Evolutionary conservation across 2,888 invertebrate species (phyloP), one percentile per base, ranked within the genome.

Genomic region (Hirtodrosophila trivittata): DNA sequence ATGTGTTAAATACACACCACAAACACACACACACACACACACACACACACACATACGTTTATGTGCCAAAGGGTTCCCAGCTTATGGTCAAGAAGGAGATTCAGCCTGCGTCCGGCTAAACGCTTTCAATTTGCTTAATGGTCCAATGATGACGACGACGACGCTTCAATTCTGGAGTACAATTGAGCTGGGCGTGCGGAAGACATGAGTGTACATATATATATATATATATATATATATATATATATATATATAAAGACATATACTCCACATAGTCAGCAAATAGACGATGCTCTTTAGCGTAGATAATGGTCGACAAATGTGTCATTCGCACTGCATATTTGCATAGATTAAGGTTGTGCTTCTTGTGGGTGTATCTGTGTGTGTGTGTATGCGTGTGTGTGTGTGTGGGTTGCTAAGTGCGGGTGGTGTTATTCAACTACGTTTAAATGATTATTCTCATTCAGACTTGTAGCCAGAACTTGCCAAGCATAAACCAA

Each of bases 91-190:
- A 83, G 80, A 69, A 80, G 74, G 66, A 54, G 64, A 38, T 55
- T 43, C 46, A 38, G 45, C 57, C 37, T 49, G 60, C 82, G 82
- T 70, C 76, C 80, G 47, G 57, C 74, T 80, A 83, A 80, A 76
- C 69, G 83, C 77, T 83, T 81, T 82, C 84, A 84, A 82, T 82
- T 84, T 82, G 81, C 63, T 77, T 75, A 82, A 82, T 82, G 84
- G 84, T 71, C 68, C 84, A 71, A 56, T 56, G 68, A 66, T 41
- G 51, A 70, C 14, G 60, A 55, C 33, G 37, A 49, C 51, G 28
- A 32, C 30, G 50, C 56, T 57, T 54, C 60, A 57, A 51, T 51
- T 58, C 52, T 68, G 47, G 58, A 74, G 42, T 47, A 75, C 82
- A 82, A 77, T 77, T 51, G 74, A 78, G 59, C 41, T 62, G 78